Evolutionary conservation across 2,888 invertebrate species (phyloP), one percentile per base, ranked within the genome.

Genomic region (Drosophila glabriapex): DNA sequence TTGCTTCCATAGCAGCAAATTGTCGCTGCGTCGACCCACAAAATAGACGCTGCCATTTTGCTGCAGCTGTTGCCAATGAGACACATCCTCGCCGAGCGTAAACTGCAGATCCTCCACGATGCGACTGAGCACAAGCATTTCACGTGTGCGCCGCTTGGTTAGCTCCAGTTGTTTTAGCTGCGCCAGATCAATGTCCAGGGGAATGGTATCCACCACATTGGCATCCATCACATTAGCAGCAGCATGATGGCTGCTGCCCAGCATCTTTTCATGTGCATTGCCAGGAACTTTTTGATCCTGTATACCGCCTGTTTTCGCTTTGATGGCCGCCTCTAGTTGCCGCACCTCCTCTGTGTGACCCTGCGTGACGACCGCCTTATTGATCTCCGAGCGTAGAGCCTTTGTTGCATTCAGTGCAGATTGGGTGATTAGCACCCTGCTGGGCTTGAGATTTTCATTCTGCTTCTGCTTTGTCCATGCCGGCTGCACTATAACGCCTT

Each of bases 71-170:
- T 88, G 73, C 94, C 94, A 93, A 37, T 87, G 83, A 4, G 76
- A 64, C 5, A 93, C 91, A 59, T 91, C 89, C 0, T 73, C 77
- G 10, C 91, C 92, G 10, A 91, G 70, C 4, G 73, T 64, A 43
- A 92, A 93, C 3, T 83, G 76, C 1, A 89, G 64, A 58, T 93
- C 85, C 78, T 93, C 93, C 55, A 87, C 90, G 5, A 94, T 91
- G 10, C 80, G 85, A 25, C 79, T 81, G 1, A 94, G 82, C 6
- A 90, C 60, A 0, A 94, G 79, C 54, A 91, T 74, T 68, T 94
- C 93, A 16, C 91, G 87, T 5, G 88, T 89, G 4, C 92, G 91
- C 4, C 92, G 81, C 68, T 90, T 90, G 1, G 89, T 79, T 7
- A 91, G 63, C 59, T 91, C 83, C 16, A 93, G 66, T 7, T 80